A percentile compares a stretch with the other conserved stretches of the same genome.
Evolutionary conservation across 2,113 vertebrate species (phyloP).

Genomic region (Fulmarus glacialis): DNA sequence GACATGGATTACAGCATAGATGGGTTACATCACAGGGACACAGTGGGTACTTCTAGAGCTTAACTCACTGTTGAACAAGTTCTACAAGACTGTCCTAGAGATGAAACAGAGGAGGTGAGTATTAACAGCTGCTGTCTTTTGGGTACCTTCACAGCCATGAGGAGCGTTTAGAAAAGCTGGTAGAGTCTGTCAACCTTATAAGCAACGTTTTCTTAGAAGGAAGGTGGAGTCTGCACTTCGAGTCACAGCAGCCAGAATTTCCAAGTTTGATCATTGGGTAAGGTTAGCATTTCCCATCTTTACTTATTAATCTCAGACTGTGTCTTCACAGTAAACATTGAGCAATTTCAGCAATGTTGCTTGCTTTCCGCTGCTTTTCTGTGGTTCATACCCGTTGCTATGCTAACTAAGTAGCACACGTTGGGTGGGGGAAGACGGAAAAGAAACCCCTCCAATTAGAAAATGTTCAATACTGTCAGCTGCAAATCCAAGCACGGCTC

Average conservation of each 20-base stretch:
- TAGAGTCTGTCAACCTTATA: no score
- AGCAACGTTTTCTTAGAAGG: not conserved
- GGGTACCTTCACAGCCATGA: not conserved
- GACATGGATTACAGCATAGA: not conserved
- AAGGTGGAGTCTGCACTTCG: not conserved
- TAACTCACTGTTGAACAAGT: not conserved
- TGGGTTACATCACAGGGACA: not conserved
- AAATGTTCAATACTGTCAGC: not conserved
- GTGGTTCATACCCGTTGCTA: not conserved
- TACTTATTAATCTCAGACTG: not conserved
- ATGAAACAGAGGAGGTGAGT: not conserved
- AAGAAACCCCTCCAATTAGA: not conserved
- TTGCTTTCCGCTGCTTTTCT: not conserved
- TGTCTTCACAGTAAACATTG: not conserved
- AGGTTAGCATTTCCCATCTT: not conserved
- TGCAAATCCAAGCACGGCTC: not conserved
- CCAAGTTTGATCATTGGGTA: not conserved
- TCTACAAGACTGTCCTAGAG: not conserved
- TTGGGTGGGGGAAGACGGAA: no score
- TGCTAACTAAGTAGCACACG: not conserved
- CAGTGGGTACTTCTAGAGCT: not conserved
- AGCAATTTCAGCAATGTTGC: not conserved
- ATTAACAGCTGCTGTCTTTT: not conserved
- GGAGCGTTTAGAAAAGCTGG: accelerated
- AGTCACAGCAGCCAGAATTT: not conserved